These are phyloP conservation scores for Virgularia gustaviana DNA, from an alignment of 92 coral and sea anemone species.

Conservation along the genomic window DNA sequence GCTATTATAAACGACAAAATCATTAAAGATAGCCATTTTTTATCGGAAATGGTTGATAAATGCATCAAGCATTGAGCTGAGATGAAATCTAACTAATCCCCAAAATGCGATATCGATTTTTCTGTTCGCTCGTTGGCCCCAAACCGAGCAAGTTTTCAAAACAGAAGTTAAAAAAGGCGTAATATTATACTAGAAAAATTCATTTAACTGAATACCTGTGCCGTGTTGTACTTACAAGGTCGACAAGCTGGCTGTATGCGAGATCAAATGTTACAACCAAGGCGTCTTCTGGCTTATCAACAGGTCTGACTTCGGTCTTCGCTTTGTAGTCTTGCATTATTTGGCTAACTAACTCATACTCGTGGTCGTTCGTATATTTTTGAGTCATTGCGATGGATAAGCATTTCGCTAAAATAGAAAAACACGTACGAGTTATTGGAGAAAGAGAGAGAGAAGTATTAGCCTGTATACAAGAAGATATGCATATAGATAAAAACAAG, in stretches of 20 bases:
- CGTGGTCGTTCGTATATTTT: slow-evolving; percentile 23
- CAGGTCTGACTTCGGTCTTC: slow-evolving; percentile 52
- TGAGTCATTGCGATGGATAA: neutral
- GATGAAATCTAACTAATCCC: too few relatives aligned
- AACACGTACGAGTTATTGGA: too few relatives aligned
- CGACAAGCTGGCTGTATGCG: slow-evolving; percentile 73
- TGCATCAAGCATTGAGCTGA: too few relatives aligned
- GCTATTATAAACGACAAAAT: too few relatives aligned
- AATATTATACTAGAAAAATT: too few relatives aligned
- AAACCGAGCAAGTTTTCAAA: neutral
- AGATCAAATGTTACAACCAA: slow-evolving; percentile 64
- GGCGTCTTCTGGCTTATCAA: slow-evolving; percentile 41
- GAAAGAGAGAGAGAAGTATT: too few relatives aligned
- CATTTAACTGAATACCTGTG: too few relatives aligned
- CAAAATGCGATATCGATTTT: neutral
- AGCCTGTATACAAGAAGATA: too few relatives aligned
- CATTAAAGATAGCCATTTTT: too few relatives aligned
- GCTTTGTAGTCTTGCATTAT: slow-evolving; percentile 47
- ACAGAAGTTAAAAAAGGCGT: too few relatives aligned
- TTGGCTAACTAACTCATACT: slow-evolving; percentile 39
- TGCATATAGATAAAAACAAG: too few relatives aligned
- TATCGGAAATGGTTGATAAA: too few relatives aligned
- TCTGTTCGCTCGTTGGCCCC: neutral
- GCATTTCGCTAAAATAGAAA: neutral
- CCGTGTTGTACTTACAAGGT: slow-evolving; percentile 57